Base-by-base conservation (phyloP, 1,140 invertebrate species). In the Tetranychus urticae region DNA sequence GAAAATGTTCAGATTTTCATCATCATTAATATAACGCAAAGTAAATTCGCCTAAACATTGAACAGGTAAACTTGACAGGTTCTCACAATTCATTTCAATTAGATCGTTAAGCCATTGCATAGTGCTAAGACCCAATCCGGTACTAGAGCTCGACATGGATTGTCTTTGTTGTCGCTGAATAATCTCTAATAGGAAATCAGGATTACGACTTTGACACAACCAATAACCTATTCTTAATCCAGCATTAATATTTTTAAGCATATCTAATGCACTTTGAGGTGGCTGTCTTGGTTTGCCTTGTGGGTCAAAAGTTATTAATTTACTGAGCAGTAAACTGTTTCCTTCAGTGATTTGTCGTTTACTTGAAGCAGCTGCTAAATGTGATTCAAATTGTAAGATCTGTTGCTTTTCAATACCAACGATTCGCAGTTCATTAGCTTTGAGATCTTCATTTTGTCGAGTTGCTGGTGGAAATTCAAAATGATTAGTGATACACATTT, bases 91-190 rank as follows among this genome's bases (percentile, higher is more conserved):
- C 65, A 85, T 88, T 65, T 91, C 85, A 13, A 97, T 86, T 39
- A 97, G 73, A 70, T 93, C 88, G 13, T 89, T 88, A 46, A 97
- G 75, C 91, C 91, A 97, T 4, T 91, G 88, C 88, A 97, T 93
- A 33, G 90, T 86, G 64, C 88, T 85, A 31, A 60, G 60, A 57
- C 35, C 56, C 56, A 42, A 47, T 61, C 59, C 14, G 10, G 33
- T 36, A 8, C 6, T 31, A 12, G 10, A 8, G 1, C 6, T n/a
- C 1, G 34, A n/a, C 1, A 34, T 50, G 8, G 1, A 1, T 8
- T 7, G 3, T n/a, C 37, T 37, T 36, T 62, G 71, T 71, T 86
- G 86, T 60, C 86, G 73, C 65, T 90, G 84, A 69, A 96, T 93
- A 55, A 96, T 87, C 68, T 93, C 87, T 56, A 96, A 73, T 12